A percentile compares a stretch with the other conserved stretches of the same genome.
Evolutionary conservation across 2,113 vertebrate genomes (phyloP).

Genomic region (Philantomba maxwellii): DNA sequence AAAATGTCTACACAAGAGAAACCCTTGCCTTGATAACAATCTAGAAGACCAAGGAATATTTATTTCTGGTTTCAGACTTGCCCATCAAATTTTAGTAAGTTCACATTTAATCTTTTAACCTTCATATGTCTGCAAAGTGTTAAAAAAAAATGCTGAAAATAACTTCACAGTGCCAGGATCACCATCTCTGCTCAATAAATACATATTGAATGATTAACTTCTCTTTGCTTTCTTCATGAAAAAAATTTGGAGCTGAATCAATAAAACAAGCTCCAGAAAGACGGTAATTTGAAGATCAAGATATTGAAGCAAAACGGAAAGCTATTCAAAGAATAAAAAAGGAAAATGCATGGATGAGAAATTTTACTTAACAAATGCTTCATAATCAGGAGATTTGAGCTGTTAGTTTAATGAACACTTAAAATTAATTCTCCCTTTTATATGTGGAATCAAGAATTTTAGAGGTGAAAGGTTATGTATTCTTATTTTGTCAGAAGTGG

Average conservation of each 20-base stretch:
- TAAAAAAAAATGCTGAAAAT: conserved; percentile 5
- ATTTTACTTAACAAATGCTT: conserved; percentile 10
- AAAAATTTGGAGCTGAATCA: conserved; percentile 8
- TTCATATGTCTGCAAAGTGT: conserved; percentile 21
- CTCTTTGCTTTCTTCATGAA: neutral
- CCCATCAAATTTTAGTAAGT: neutral
- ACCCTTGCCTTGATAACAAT: neutral
- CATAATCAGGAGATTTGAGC: neutral
- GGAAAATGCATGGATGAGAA: neutral
- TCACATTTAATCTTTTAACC: conserved; percentile 23
- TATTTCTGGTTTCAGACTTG: conserved; percentile 24
- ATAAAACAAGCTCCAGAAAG: conserved; percentile 18
- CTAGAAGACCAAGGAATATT: neutral
- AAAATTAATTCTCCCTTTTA: conserved; percentile 28
- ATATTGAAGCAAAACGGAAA: neutral
- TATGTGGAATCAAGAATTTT: neutral
- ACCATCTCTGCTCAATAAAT: conserved; percentile 3
- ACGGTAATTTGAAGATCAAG: neutral
- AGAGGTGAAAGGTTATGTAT: neutral
- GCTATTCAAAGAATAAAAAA: conserved; percentile 9
- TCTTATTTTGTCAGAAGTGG: neutral
- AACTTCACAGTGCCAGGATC: neutral
- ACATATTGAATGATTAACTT: neutral
- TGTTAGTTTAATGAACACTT: conserved; percentile 18
- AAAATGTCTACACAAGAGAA: neutral